A percentile compares a stretch with the other conserved stretches of the same genome.
Evolutionary conservation across 2,797 vertebrate species (phyloP).

Genomic region (Numenius phaeopus): DNA sequence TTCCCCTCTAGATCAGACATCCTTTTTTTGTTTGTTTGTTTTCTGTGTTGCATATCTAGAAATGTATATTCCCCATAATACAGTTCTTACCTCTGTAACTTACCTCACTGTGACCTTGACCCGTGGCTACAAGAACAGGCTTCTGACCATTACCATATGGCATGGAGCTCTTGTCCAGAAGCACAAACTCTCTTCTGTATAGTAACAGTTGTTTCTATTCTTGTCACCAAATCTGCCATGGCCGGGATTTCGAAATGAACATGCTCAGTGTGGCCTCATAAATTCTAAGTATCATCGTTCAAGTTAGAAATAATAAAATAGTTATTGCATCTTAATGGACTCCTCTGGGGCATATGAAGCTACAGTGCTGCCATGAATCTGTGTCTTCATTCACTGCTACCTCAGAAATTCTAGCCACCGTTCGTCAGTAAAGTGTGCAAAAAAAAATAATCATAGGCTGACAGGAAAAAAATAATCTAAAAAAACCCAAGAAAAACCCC

Average conservation of each 20-base stretch:
- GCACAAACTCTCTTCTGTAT: not conserved
- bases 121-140: slow-evolving; percentile 56
- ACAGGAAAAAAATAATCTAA: not conserved
- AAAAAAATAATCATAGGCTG: not conserved
- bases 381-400: not conserved
- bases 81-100: not conserved
- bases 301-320: slow-evolving; percentile 29
- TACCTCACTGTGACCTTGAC: not conserved
- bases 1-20: not conserved
- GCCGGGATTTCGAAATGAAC: slow-evolving; percentile 12
- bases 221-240: slow-evolving; percentile 19
- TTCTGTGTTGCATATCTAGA: not conserved
- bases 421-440: not conserved
- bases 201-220: slow-evolving; percentile 6
- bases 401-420: not conserved
- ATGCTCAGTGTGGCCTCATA: slow-evolving; percentile 6
- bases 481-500: not conserved
- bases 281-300: slow-evolving; percentile 34
- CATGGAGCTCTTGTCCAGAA: not conserved
- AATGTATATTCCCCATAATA: not conserved
- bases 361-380: not conserved
- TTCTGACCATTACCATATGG: not conserved
- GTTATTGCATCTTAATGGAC: not conserved
- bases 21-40: not conserved
- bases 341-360: slow-evolving; percentile 8